Evolutionary conservation across 37 sponge, comb jelly and placozoan species (phyloP), one percentile per base, ranked within the genome.

Genomic region (Bolinopsis microptera): DNA sequence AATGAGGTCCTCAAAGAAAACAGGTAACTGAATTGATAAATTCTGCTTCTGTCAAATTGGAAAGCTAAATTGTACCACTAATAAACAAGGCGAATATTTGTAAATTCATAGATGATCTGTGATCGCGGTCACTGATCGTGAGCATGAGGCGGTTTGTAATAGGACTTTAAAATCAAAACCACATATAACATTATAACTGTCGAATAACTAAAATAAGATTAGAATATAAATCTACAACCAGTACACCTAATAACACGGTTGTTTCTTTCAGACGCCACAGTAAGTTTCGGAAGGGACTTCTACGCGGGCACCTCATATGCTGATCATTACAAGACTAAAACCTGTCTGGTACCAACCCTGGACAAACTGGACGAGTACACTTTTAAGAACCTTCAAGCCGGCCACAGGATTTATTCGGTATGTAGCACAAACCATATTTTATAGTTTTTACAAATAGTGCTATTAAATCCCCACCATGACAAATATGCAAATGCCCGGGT

Each of bases 291-390:
- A 5, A 38, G 61, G 25, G 30, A 34, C 26, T 22, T n/a, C 61
- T n/a, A 41, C 25, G 23, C 3, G 16, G 48, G 27, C 61, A 86
- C 90, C 25, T 86, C 90, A 22, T 86, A 86, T 23, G 90, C 38
- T 24, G 41, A 39, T 48, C 36, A 86, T 8, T 86, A 39, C 48
- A 86, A 39, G 61, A 3, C n/a, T 28, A 86, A 86, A 27, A 28
- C 38, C 26, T 86, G 90, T 34, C 90, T 86, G 90, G 90, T 86
- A 23, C 90, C 90, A 0, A 33, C 90, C 1, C 90, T 86, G 41
- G 90, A 39, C 8, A 28, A 86, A 39, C 26, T 86, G 26, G 90
- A 86, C 61, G 61, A 86, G 48, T 86, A 86, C 30, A 86, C 90
- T 1, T 86, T 86, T 38, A 86, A 86, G 26, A 5, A 28, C 26